Evolutionary conservation across 2,888 invertebrate genomes (phyloP), one percentile per base, ranked within the genome.

Genomic region (Cheilosia soror): DNA sequence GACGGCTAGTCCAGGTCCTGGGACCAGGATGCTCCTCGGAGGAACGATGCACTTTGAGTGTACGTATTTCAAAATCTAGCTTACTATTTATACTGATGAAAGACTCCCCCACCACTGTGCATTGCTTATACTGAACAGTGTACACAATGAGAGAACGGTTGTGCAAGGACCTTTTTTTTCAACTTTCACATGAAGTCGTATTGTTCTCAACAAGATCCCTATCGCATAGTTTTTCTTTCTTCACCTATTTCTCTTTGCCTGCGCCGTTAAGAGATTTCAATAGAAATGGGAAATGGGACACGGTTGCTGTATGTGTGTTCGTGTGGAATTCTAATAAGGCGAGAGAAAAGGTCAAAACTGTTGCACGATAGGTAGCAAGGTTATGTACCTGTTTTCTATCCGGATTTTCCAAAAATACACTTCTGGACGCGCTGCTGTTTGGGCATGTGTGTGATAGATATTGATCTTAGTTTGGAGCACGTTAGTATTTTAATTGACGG

Each of bases 31-130:
- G 82, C 69, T 82, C 60, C 42, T 78, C 86, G 76, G 82, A 82
- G 69, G 77, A 78, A 82, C 82, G 82, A 78, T 81, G 77, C 81
- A 86, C 86, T 82, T 69, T 53, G 69, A 86, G 77, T 86, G 82
- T 86, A 73, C 47, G 49, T 29, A 69, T 81, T 66, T 72, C 1
- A 20, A 77, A 78, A 72, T 58, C 25, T 31, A 20, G 13, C 33
- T 29, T 62, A 49, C 51, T 78, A 78, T 86, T 86, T 86, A 86
- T 86, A 87, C 85, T 60, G 49, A 42, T 20, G 25, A 15, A 44
- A 7, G 20, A 13, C 72, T 76, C 68, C 72, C 76, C 76, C 81
- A 68, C 85, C 76, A 75, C 63, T 40, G 57, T 51, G 51, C 78
- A 57, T 31, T 57, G 11, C 2, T 37, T 11, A 11, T 11, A 9